These are phyloP conservation scores for Peromyscus californicus DNA, from an alignment of 2,113 vertebrate genomes.

Conservation along the genomic window DNA sequence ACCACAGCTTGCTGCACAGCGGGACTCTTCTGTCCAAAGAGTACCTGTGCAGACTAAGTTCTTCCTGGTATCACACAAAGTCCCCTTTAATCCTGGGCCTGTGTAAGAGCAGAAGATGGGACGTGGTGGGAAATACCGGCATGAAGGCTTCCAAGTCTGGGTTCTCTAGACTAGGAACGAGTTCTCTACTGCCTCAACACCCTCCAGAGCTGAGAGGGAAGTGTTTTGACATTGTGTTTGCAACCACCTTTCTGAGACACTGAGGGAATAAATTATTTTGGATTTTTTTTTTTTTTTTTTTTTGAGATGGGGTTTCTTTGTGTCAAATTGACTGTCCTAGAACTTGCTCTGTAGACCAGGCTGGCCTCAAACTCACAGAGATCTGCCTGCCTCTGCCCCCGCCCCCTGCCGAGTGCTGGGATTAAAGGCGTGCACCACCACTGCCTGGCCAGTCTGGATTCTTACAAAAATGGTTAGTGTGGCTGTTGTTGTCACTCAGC, in stretches of 20 bases:
- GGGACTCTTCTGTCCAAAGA: background rate
- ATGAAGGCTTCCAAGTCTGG: background rate
- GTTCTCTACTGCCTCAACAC: background rate
- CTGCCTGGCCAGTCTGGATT: background rate
- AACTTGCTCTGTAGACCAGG: background rate
- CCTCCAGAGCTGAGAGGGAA: background rate
- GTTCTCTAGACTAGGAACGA: background rate
- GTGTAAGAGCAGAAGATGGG: background rate
- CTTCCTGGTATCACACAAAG: background rate
- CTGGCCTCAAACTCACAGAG: background rate
- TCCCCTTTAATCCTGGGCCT: background rate
- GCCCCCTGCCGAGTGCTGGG: background rate
- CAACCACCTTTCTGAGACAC: slow-evolving; percentile 50
- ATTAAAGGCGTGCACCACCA: background rate
- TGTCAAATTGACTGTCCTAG: no score
- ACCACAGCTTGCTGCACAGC: background rate
- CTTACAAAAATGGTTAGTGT: slow-evolving; percentile 18
- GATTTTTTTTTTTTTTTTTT: background rate
- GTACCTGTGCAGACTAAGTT: no score
- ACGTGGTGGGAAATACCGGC: background rate
- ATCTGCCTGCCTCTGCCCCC: background rate
- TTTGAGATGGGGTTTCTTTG: background rate
- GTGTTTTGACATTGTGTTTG: background rate
- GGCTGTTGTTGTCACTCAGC: background rate
- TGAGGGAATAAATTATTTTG: background rate